Evolutionary conservation across 2,888 invertebrate species (phyloP).

Genomic region (Andrena chrysosceles): DNA sequence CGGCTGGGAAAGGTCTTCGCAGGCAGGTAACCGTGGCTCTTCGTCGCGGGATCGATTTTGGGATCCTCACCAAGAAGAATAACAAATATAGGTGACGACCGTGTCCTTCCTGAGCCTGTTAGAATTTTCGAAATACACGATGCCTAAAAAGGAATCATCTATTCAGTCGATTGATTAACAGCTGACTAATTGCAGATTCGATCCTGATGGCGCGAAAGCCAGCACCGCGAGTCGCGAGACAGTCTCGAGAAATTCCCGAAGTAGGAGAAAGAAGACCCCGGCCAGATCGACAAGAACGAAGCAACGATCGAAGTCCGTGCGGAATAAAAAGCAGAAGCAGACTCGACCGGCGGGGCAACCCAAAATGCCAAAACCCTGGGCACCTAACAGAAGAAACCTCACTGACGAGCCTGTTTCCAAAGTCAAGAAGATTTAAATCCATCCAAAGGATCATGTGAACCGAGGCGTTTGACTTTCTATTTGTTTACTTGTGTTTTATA

Average conservation of each 20-base stretch:
- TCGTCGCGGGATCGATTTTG: slow-evolving; percentile 78
- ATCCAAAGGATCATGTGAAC: background rate
- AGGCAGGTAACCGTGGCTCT: slow-evolving; percentile 76
- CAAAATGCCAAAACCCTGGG: slow-evolving; percentile 71
- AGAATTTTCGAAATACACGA: background rate
- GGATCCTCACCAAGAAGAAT: slow-evolving; percentile 74
- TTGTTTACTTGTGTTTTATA: slow-evolving; percentile 7
- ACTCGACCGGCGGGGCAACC: slow-evolving; percentile 63
- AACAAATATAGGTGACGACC: slow-evolving; percentile 77
- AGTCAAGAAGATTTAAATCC: slow-evolving; percentile 65
- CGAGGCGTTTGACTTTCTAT: background rate
- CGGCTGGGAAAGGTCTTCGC: slow-evolving; percentile 67
- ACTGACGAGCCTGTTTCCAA: slow-evolving; percentile 75
- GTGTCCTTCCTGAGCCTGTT: background rate
- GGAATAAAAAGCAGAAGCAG: slow-evolving; percentile 33
- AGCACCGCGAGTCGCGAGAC: slow-evolving; percentile 4
- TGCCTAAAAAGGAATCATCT: background rate
- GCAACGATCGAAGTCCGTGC: background rate
- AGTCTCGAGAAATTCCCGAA: background rate
- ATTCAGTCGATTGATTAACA: background rate
- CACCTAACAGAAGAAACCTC: slow-evolving; percentile 71
- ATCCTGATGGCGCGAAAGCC: slow-evolving; percentile 22
- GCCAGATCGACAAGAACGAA: slow-evolving; percentile 11
- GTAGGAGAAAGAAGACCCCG: background rate
- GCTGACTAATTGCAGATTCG: slow-evolving; percentile 44